Conservation (phyloP, 2,113 vertebrate species). For the Microcebus murinus region DNA sequence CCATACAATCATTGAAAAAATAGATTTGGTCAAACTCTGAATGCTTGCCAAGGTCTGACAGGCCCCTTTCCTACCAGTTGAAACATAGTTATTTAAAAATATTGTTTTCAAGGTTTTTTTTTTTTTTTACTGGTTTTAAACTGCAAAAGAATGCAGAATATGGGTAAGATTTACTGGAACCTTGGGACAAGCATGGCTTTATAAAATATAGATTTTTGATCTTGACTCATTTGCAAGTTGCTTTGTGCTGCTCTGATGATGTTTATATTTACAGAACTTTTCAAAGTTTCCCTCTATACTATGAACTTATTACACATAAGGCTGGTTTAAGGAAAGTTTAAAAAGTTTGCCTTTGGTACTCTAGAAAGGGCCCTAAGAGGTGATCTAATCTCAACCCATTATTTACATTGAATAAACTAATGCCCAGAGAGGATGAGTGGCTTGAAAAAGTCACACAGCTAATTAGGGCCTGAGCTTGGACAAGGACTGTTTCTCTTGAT, state of each 20-base stretch:
- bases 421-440: neutral
- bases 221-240: neutral
- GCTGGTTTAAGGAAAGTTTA: neutral
- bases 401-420: neutral
- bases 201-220: neutral
- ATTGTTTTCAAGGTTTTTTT: neutral
- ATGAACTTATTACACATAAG: neutral
- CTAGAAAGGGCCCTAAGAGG: neutral
- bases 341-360: neutral
- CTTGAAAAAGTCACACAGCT: neutral
- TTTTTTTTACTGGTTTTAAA: neutral
- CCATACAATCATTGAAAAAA: neutral
- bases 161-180: neutral
- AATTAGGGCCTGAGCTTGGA: neutral
- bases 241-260: neutral
- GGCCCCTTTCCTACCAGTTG: neutral
- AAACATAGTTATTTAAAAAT: neutral
- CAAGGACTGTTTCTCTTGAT: neutral
- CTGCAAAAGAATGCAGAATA: neutral
- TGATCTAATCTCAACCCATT: neutral
- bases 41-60: neutral
- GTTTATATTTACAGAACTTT: neutral
- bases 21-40: neutral
- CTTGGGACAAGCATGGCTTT: neutral
- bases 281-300: neutral